Evolutionary conservation across 1,140 invertebrate species (phyloP), one percentile per base, ranked within the genome.

Genomic region (Drosophila cardini): DNA sequence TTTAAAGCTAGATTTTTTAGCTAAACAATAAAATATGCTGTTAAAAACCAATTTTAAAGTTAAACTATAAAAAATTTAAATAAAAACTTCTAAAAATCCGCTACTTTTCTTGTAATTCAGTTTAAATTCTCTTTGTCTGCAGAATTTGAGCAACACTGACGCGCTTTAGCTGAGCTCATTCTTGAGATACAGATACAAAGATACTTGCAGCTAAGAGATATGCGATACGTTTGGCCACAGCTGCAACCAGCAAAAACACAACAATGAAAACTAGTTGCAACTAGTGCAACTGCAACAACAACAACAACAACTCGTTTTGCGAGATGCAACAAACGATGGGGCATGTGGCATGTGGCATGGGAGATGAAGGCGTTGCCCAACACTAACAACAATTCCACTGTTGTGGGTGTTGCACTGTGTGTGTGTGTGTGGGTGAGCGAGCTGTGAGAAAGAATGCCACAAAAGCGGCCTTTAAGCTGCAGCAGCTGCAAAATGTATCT

Each of bases 231-330:
- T 73, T 68, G 73, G 68, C 63, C 83, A 26, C 21, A 85, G 78
- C 82, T 72, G 81, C 80, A 68, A 40, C 57, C 64, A 55, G 21
- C 21, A 46, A 57, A 56, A 55, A 48, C 63, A 76, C 78, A 84
- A 79, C 75, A 84, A 72, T 65, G 75, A 76, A 85, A 85, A 86
- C 82, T 85, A 85, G 82, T 86, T 86, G 78, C 82, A 86, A 86
- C 78, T 87, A 78, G 81, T 85, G 82, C 82, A 82, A 78, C 78
- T 32, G 43, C 56, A 72, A 32, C 65, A 45, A 15, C 57, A 16
- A 55, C 18, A 42, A 15, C 38, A 43, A 52, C 26, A 46, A 61
- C 40, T 72, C 55, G 70, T 72, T 72, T 72, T n/a, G 58, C 45
- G 46, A 50, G 58, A 48, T 61, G 58, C 58, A 62, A 30, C 58